These are phyloP conservation scores for Melipona bicolor DNA, from an alignment of 2,888 invertebrate species.

Conservation along the genomic window DNA sequence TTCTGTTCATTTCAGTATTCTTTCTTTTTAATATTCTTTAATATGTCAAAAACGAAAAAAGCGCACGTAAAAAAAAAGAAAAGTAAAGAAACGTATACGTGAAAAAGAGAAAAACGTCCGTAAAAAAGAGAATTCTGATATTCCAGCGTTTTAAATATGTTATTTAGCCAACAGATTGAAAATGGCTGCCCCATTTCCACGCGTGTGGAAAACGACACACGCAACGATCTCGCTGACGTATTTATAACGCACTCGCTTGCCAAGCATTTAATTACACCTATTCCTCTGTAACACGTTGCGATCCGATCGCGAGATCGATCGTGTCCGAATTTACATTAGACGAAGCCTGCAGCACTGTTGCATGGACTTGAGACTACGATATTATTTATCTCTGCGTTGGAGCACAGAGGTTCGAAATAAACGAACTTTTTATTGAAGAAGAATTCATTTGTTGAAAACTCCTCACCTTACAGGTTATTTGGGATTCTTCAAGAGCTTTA, in stretches of 20 bases:
- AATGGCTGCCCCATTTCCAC: not conserved
- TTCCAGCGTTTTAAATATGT: conserved; percentile 2
- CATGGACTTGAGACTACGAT: conserved; percentile 23
- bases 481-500: not conserved
- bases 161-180: not conserved
- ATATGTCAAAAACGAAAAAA: not conserved
- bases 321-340: not conserved
- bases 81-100: not conserved
- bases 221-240: conserved; percentile 51
- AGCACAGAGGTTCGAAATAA: conserved; percentile 68
- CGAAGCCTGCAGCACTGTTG: conserved; percentile 7
- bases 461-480: not conserved
- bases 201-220: conserved; percentile 7
- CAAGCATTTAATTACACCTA: conserved; percentile 62
- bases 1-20: conserved; percentile 65
- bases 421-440: conserved; percentile 68
- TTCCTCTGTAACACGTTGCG: conserved; percentile 22
- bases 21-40: conserved; percentile 7
- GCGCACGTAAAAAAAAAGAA: not conserved
- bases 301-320: conserved; percentile 1
- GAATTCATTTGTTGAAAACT: not conserved
- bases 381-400: conserved; percentile 55
- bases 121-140: conserved; percentile 13
- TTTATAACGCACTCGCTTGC: conserved; percentile 71
- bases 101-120: not conserved